Evolutionary conservation across 1,140 invertebrate species (phyloP).

Genomic region (Asobara japonica): DNA sequence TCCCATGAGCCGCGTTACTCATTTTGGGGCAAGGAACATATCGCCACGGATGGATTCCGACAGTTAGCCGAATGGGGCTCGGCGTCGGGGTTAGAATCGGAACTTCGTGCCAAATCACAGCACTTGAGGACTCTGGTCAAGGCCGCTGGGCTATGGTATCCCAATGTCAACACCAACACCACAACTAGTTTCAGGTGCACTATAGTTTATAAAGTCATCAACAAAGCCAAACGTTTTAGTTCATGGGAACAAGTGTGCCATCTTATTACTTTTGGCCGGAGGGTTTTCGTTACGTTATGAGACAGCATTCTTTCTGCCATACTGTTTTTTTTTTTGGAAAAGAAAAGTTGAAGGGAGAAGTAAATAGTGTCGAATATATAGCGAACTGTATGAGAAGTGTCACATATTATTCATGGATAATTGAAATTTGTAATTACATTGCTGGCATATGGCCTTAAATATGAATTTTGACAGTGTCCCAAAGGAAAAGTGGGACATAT

Average conservation of each 20-base stretch:
- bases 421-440: too few species aligned
- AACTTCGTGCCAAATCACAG: conserved; percentile 84
- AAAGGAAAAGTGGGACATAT: too few species aligned
- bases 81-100: conserved; percentile 88
- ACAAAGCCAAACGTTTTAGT: conserved; percentile 19
- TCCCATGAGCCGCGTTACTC: conserved; percentile 90
- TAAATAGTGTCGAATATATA: too few species aligned
- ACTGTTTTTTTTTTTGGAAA: too few species aligned
- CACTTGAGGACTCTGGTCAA: conserved; percentile 93
- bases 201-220: background rate
- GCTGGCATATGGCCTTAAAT: too few species aligned
- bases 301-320: too few species aligned
- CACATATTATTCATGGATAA: too few species aligned
- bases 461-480: too few species aligned
- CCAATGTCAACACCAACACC: conserved; percentile 89
- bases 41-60: conserved; percentile 91
- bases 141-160: conserved; percentile 93
- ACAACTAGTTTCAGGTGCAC: conserved; percentile 78
- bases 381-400: too few species aligned
- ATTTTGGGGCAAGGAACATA: conserved; percentile 93
- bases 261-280: too few species aligned
- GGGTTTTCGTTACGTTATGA: too few species aligned
- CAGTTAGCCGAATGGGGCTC: conserved; percentile 95
- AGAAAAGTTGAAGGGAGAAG: too few species aligned
- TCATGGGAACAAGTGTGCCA: background rate